phyloP scores from a whole-genome alignment of 2,888 invertebrate species.

The Dioctria linearis region DNA sequence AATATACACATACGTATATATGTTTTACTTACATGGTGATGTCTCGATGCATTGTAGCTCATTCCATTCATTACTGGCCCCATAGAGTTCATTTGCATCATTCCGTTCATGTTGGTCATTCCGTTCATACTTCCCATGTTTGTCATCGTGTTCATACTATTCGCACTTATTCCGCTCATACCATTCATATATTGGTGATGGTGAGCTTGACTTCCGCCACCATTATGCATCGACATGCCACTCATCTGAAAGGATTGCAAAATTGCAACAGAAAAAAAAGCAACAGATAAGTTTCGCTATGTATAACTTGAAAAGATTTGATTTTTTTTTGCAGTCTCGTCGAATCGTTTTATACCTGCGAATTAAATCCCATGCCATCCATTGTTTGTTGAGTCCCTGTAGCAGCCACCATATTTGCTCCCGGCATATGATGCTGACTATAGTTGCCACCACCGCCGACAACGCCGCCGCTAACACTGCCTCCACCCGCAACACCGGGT shows the following conservation, averaged over 20 bases:
- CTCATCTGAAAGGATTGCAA: slow-evolving; percentile 64
- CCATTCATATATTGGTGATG: slow-evolving; percentile 68
- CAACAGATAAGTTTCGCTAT: slow-evolving; percentile 49
- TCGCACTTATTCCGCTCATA: slow-evolving; percentile 74
- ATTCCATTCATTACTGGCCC: slow-evolving; percentile 66
- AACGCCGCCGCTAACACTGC: no score
- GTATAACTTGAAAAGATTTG: slow-evolving; percentile 1
- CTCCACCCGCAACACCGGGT: slow-evolving; percentile 61
- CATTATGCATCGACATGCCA: slow-evolving; percentile 58
- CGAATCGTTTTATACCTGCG: slow-evolving; percentile 66
- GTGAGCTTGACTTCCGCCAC: slow-evolving; percentile 62
- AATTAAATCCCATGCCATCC: slow-evolving; percentile 70
- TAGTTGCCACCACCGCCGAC: slow-evolving; percentile 10
- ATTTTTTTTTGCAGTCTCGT: neutral
- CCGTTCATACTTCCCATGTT: slow-evolving; percentile 67
- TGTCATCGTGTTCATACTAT: slow-evolving; percentile 70
- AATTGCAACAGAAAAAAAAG: slow-evolving; percentile 8
- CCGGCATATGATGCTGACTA: slow-evolving; percentile 55
- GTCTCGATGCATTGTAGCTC: slow-evolving; percentile 67
- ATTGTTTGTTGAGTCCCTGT: slow-evolving; percentile 68
- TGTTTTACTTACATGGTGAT: slow-evolving; percentile 69
- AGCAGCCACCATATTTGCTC: slow-evolving; percentile 67
- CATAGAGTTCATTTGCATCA: slow-evolving; percentile 68
- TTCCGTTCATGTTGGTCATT: slow-evolving; percentile 64
- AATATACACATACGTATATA: neutral